These are phyloP conservation scores for Meiosimyza platycephala DNA, from an alignment of 2,888 invertebrate species.

Conservation along the genomic window DNA sequence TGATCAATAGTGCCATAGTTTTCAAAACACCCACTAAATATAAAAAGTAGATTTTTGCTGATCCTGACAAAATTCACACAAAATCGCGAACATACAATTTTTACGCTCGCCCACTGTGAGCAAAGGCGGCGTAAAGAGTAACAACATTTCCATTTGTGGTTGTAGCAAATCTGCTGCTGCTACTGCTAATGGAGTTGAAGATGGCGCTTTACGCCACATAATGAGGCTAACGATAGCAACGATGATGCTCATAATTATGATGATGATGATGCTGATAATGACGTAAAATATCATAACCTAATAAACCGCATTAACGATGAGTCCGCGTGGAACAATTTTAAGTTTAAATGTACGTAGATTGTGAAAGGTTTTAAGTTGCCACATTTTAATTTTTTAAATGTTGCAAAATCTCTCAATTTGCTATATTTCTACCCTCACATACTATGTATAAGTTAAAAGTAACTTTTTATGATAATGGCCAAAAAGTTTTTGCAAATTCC, in stretches of 20 bases:
- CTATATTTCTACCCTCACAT: too few relatives aligned
- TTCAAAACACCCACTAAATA: conserved; percentile 2
- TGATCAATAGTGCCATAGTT: conserved; percentile 31
- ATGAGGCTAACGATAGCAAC: too few relatives aligned
- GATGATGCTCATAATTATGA: too few relatives aligned
- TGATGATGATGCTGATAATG: too few relatives aligned
- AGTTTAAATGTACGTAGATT: too few relatives aligned
- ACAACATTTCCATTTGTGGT: background rate
- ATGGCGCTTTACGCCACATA: background rate
- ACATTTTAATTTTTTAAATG: background rate
- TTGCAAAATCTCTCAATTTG: background rate
- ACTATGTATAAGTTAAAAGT: background rate
- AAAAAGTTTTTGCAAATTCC: background rate
- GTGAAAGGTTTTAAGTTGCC: too few relatives aligned
- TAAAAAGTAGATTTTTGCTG: background rate
- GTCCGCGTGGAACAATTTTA: background rate
- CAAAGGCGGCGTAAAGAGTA: background rate
- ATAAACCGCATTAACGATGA: background rate
- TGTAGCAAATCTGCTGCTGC: background rate
- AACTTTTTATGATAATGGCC: conserved; percentile 12
- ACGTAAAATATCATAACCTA: too few relatives aligned
- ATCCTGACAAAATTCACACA: conserved; percentile 6
- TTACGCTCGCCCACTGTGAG: conserved; percentile 1
- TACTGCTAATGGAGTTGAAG: conserved; percentile 19
- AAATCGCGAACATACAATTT: conserved; percentile 15